These are phyloP conservation scores for Xestobium rufovillosum DNA, from an alignment of 2,888 invertebrate genomes.

Conservation along the genomic window DNA sequence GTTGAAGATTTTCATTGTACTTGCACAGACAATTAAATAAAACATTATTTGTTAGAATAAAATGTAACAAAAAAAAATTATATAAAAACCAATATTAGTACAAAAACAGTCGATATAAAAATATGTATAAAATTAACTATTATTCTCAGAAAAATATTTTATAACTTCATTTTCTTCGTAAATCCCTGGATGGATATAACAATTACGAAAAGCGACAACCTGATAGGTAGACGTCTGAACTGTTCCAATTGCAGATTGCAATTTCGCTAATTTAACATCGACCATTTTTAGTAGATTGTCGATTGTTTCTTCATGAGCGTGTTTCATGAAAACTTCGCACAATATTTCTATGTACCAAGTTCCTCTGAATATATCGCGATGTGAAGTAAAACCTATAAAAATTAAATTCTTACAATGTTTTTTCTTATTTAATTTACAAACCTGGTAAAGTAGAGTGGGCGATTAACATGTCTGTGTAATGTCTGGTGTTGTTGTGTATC, in stretches of 20 bases:
- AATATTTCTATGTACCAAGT: constrained; percentile 65
- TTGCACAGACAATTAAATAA: no score
- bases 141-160: no score
- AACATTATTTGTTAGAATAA: no score
- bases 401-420: constrained; percentile 7
- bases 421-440: constrained; percentile 21
- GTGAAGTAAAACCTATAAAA: constrained; percentile 49
- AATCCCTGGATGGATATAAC: constrained; percentile 63
- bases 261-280: constrained; percentile 43
- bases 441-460: constrained; percentile 56
- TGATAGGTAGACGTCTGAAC: constrained; percentile 56
- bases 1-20: no score
- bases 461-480: constrained; percentile 48
- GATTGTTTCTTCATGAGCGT: constrained; percentile 55
- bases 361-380: constrained; percentile 52
- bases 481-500: constrained; percentile 13
- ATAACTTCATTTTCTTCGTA: constrained; percentile 37
- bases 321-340: constrained; percentile 56
- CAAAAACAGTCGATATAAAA: no score
- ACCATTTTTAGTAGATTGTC: constrained; percentile 58
- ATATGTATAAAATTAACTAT: no score
- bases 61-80: no score
- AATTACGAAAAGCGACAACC: constrained; percentile 55
- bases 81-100: no score
- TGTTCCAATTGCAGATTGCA: constrained; percentile 34